These are phyloP conservation scores for Meteorus cinctellus DNA, from an alignment of 2,888 invertebrate species.

Conservation along the genomic window DNA sequence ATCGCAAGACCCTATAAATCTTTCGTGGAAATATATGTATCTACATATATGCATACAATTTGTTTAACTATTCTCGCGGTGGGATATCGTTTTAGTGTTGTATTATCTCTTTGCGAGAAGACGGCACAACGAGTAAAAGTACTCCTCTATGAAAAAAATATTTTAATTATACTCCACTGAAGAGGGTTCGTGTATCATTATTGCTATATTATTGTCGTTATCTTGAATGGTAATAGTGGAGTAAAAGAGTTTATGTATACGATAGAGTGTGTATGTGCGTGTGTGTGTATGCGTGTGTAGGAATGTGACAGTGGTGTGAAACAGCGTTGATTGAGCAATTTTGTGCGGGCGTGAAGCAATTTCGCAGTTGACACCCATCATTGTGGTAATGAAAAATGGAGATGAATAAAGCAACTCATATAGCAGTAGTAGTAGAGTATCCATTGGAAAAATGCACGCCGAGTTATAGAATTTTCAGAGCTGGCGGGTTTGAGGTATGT, in stretches of 20 bases:
- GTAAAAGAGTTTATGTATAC: not conserved
- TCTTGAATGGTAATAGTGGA: not conserved
- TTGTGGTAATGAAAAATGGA: not conserved
- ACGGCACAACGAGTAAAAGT: not conserved
- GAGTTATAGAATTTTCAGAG: not conserved
- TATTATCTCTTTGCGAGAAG: not conserved
- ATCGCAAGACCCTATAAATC: slow-evolving; percentile 22
- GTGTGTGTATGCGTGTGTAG: too few species aligned
- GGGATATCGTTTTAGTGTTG: slow-evolving; percentile 30
- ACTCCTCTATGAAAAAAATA: not conserved
- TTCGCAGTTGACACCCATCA: slow-evolving; percentile 25
- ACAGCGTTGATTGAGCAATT: slow-evolving; percentile 16
- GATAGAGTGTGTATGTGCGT: not conserved
- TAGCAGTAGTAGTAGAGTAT: not conserved
- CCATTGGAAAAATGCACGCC: not conserved
- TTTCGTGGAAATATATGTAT: slow-evolving; percentile 14
- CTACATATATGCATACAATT: not conserved
- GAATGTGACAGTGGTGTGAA: not conserved
- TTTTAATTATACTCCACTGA: not conserved
- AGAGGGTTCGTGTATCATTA: not conserved
- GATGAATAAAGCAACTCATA: not conserved
- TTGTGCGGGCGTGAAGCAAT: slow-evolving; percentile 24
- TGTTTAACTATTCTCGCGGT: slow-evolving; percentile 21
- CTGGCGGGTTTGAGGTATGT: not conserved
- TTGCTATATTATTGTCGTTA: slow-evolving; percentile 2